Percentiles rank a stretch among this genome's conserved stretches.
Evolutionary conservation across 1,140 invertebrate genomes (phyloP).

Genomic region (Drosophila paulistorum): DNA sequence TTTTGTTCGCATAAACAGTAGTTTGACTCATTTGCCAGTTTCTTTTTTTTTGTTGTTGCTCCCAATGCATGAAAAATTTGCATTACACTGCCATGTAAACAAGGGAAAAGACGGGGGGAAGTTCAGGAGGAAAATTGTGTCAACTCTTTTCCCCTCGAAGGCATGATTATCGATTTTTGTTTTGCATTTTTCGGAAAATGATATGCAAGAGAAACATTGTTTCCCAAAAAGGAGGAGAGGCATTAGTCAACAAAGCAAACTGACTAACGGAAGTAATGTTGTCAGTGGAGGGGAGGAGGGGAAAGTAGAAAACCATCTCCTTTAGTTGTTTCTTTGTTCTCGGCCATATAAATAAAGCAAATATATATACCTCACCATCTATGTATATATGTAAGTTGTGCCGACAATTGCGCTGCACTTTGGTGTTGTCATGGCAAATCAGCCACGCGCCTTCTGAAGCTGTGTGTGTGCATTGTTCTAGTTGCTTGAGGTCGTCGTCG

Average conservation of each 20-base stretch:
- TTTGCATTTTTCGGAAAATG: constrained; percentile 4
- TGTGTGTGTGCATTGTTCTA: constrained; percentile 58
- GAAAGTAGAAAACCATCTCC: not conserved
- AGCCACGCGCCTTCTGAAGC: constrained; percentile 5
- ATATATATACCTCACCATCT: not conserved
- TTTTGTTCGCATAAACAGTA: not conserved
- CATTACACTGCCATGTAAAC: not conserved
- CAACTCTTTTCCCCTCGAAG: constrained; percentile 1
- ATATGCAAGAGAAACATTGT: not conserved
- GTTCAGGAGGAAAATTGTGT: not conserved
- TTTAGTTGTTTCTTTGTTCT: constrained; percentile 1
- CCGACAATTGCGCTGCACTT: constrained; percentile 22
- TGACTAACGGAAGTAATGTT: too few species aligned
- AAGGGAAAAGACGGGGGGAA: too few species aligned
- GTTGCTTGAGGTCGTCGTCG: constrained; percentile 25
- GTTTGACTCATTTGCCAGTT: not conserved
- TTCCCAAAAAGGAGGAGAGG: too few species aligned
- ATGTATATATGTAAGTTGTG: not conserved
- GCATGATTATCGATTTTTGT: constrained; percentile 2
- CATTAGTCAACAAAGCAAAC: too few species aligned
- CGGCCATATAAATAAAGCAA: not conserved
- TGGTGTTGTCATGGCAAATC: constrained; percentile 25
- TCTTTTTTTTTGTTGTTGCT: not conserved
- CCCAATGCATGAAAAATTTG: not conserved
- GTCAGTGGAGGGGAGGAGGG: not conserved